Base-by-base conservation (phyloP, 2,113 vertebrate species). In the Hemiscyllium ocellatum region DNA sequence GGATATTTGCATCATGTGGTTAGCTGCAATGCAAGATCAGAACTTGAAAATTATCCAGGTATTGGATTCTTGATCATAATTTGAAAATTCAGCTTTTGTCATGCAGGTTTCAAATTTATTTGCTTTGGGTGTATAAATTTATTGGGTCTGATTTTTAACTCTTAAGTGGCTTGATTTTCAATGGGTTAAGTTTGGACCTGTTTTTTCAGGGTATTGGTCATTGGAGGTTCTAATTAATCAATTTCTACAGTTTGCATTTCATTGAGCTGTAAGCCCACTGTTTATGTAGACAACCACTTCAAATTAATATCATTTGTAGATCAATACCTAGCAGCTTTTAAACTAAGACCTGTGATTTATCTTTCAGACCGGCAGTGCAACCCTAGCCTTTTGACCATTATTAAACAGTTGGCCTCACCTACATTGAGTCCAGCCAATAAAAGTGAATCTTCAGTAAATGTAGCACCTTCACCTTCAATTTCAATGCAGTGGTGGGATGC, bases 341-440 rank as follows among this genome's bases (percentile, higher is more conserved):
- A 65, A 65, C 90, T 93, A 20, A 66, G 68, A 37, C 22, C 26
- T 24, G 78, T 89, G n/a, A 17, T 72, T 0, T 76, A 97, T 69
- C 68, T 95, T 97, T 96, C 97, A 99, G 99, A 99, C 90, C 97
- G 95, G 69, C 97, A 29, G 65, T 99, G 99, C 96, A 99, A 99
- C 96, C 99, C 99, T 65, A 97, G 97, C 96, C 97, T 99, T 95
- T 96, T 98, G 97, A 98, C 97, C 96, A 97, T 99, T 96, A 97
- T 99, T 80, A 98, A 98, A 19, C 97, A 98, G 96, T 97, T 98
- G 0, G 61, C 98, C 0, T 80, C 96, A 24, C 97, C 98, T 20
- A 98, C 98, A 0, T 1, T 80, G 19, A 96, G 42, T 80, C 97
- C 98, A 0, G 96, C 96, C 85, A 99, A 99, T 95, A 96, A 97